Evolutionary conservation across 1,140 invertebrate genomes (phyloP).

Genomic region (Tetragonula clypearis): DNA sequence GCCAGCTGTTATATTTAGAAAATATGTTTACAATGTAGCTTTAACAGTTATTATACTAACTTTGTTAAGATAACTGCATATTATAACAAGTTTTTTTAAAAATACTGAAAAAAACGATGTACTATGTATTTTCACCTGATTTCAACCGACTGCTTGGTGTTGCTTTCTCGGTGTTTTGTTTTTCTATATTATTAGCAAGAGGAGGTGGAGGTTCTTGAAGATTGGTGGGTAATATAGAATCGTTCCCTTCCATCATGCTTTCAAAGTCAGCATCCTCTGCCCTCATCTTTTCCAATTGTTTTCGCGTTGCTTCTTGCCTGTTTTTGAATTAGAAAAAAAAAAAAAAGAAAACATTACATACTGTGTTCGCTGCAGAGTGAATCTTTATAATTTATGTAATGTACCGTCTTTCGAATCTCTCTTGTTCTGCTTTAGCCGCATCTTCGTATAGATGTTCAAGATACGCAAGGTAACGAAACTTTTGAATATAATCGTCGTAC

Average conservation of each 20-base stretch:
- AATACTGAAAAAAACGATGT: background rate
- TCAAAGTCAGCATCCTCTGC: slow-evolving; percentile 80
- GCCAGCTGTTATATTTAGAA: slow-evolving; percentile 59
- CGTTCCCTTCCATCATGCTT: slow-evolving; percentile 77
- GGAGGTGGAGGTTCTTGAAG: slow-evolving; percentile 70
- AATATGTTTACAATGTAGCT: background rate
- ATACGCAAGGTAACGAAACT: slow-evolving; percentile 93
- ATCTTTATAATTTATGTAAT: background rate
- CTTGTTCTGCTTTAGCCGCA: slow-evolving; percentile 86
- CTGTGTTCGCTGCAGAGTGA: background rate
- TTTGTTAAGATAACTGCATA: slow-evolving; percentile 4
- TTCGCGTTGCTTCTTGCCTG: slow-evolving; percentile 81
- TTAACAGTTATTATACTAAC: slow-evolving; percentile 3
- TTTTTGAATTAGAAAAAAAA: background rate
- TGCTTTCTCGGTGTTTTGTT: slow-evolving; percentile 70
- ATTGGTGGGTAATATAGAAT: slow-evolving; percentile 76
- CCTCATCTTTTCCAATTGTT: slow-evolving; percentile 81
- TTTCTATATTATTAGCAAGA: slow-evolving; percentile 66
- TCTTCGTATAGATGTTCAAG: slow-evolving; percentile 90
- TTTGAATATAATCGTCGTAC: slow-evolving; percentile 94
- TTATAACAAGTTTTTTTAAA: background rate
- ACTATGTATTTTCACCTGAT: slow-evolving; percentile 52
- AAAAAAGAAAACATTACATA: too few species aligned
- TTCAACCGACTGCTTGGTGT: slow-evolving; percentile 59
- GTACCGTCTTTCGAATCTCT: slow-evolving; percentile 84